These are phyloP conservation scores for Steromphala cineraria DNA, from an alignment of 2,888 invertebrate species.

Conservation along the genomic window DNA sequence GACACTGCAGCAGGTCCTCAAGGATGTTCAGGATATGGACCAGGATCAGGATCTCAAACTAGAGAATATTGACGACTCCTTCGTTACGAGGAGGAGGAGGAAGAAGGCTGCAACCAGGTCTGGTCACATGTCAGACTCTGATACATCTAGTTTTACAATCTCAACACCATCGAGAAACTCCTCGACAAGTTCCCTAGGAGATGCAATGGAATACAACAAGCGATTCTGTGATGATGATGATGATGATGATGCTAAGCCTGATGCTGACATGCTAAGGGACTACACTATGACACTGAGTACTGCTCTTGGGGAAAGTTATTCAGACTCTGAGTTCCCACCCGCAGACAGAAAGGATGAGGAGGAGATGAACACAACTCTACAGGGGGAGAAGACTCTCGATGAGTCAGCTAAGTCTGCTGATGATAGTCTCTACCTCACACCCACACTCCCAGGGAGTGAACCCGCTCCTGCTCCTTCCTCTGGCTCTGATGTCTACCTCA, in stretches of 20 bases:
- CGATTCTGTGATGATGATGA: constrained; percentile 44
- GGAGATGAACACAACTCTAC: constrained; percentile 48
- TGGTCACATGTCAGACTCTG: background rate
- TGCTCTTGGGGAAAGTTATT: constrained; percentile 52
- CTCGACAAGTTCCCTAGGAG: constrained; percentile 57
- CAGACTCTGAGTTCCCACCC: constrained; percentile 41
- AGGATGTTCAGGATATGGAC: constrained; percentile 40
- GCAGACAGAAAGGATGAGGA: constrained; percentile 37
- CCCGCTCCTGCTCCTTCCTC: constrained; percentile 3
- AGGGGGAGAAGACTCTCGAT: constrained; percentile 39
- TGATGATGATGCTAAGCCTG: constrained; percentile 58
- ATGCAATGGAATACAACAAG: constrained; percentile 51
- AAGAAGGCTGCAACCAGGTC: constrained; percentile 23
- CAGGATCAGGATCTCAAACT: constrained; percentile 32
- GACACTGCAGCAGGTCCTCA: constrained; percentile 32
- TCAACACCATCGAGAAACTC: constrained; percentile 64
- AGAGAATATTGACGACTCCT: constrained; percentile 55
- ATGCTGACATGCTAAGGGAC: constrained; percentile 59
- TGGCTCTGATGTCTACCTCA: constrained; percentile 30
- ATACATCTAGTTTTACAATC: constrained; percentile 54
- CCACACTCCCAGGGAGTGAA: constrained; percentile 10
- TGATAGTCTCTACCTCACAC: constrained; percentile 61
- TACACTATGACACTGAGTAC: constrained; percentile 63
- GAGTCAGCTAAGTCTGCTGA: constrained; percentile 20
- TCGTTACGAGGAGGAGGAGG: constrained; percentile 48